These are phyloP conservation scores for Synanceia verrucosa DNA, from an alignment of 2,797 vertebrate species.

Conservation along the genomic window DNA sequence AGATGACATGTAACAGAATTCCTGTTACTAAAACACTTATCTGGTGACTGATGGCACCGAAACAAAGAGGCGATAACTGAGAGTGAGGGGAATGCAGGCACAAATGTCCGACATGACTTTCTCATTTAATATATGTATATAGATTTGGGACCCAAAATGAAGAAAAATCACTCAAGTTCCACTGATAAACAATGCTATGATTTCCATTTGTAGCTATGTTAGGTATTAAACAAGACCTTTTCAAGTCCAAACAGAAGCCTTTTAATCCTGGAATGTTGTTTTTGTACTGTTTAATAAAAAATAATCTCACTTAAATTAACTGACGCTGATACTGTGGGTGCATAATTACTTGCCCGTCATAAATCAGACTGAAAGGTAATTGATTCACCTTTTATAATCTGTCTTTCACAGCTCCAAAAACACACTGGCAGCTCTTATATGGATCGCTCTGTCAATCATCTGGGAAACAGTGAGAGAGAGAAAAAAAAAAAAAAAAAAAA, in stretches of 20 bases:
- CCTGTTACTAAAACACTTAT: constrained; percentile 19
- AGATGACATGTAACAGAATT: constrained; percentile 11
- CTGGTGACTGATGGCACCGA: background rate
- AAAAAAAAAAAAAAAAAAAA: background rate
- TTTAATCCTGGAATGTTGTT: constrained; percentile 40
- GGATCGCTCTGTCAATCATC: constrained; percentile 29
- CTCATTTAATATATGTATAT: background rate
- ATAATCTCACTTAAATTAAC: background rate
- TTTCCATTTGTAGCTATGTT: background rate
- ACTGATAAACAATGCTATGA: background rate
- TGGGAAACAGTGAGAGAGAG: constrained; percentile 1
- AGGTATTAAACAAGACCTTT: background rate
- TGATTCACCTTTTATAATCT: constrained; percentile 13
- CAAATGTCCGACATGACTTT: background rate
- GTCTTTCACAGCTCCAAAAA: constrained; percentile 16
- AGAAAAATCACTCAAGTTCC: background rate
- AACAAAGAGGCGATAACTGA: background rate
- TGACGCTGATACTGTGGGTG: background rate
- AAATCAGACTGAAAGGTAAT: constrained; percentile 11
- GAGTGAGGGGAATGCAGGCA: constrained; percentile 22
- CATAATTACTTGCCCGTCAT: constrained; percentile 3
- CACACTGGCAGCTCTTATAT: constrained; percentile 1
- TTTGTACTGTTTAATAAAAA: constrained; percentile 4
- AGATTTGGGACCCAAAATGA: background rate
- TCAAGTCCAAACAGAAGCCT: background rate